Evolutionary conservation across 2,113 vertebrate species (phyloP), one percentile per base, ranked within the genome.

Genomic region (Salminus brasiliensis): DNA sequence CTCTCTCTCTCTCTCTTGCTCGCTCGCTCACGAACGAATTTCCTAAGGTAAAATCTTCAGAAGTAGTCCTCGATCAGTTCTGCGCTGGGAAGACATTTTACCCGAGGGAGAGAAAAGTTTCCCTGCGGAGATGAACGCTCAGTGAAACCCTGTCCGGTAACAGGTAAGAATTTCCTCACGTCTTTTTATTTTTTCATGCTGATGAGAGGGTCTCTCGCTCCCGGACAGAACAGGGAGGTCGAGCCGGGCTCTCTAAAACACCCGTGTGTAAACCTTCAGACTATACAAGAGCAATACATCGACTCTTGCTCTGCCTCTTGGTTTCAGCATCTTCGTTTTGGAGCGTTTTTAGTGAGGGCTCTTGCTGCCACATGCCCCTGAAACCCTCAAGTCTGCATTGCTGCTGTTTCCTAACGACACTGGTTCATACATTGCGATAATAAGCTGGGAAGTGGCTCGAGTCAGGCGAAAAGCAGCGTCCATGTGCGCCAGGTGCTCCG

Each of bases 101-200:
- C 4, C 4, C 36, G 4, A 4, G 82, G 81, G 75, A 76, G 73
- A 83, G 81, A 89, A 88, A 94, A 94, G 92, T 93, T 93, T 80
- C 86, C 90, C 86, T 77, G 85, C 82, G 79, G 76, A 83, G 63
- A 89, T 89, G 88, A 91, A 84, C 73, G 89, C 85, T 85, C 88
- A 84, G 85, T 89, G 88, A 82, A 85, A 65, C 83, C 32, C 36
- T 65, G 67, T 83, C 80, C 86, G 69, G 85, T 79, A n/a, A 80
- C 90, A 93, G 93, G 93, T 94, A 91, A 83, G 93, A 86, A 55
- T 39, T 78, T 68, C 21, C 45, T 45, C 47, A 65, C 67, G 27
- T 66, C 32, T 39, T 34, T 18, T 12, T 21, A 15, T 47, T 18
- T 39, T 39, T 34, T 21, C 1, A 12, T 7, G 21, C 47, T n/a